These are phyloP conservation scores for Artibeus jamaicensis DNA, from an alignment of 2,797 vertebrate species.

Conservation along the genomic window DNA sequence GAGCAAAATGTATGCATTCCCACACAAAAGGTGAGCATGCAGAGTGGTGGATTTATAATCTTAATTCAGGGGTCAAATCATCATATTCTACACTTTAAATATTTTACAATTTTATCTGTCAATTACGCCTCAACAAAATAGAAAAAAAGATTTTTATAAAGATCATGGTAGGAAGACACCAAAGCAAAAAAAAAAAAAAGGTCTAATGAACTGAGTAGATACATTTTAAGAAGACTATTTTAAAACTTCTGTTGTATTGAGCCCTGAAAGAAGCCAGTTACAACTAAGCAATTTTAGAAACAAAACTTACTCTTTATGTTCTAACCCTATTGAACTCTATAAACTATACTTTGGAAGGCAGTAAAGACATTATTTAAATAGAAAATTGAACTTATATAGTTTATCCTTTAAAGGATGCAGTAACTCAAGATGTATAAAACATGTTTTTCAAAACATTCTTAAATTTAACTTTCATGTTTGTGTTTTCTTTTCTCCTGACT, in stretches of 20 bases:
- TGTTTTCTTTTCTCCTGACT: not conserved
- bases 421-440: not conserved
- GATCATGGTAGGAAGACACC: not conserved
- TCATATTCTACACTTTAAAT: not conserved
- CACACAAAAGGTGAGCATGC: not conserved
- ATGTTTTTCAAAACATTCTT: conserved; percentile 16
- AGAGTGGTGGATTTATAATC: not conserved
- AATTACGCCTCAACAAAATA: not conserved
- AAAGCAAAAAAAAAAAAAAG: not conserved
- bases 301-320: not conserved
- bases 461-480: conserved; percentile 30
- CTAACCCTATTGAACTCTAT: not conserved
- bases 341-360: not conserved
- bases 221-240: not conserved
- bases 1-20: not conserved
- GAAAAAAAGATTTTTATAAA: not conserved
- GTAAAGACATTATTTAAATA: conserved; percentile 12
- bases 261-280: not conserved
- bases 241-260: not conserved
- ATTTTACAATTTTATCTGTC: not conserved
- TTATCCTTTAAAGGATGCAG: not conserved
- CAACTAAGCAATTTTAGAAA: not conserved
- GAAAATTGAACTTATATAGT: not conserved
- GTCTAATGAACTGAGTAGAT: not conserved
- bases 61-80: not conserved